Percentiles rank a stretch among this genome's conserved stretches.
phyloP scores from a whole-genome alignment of 2,113 vertebrate genomes.

The Microtus pennsylvanicus region DNA sequence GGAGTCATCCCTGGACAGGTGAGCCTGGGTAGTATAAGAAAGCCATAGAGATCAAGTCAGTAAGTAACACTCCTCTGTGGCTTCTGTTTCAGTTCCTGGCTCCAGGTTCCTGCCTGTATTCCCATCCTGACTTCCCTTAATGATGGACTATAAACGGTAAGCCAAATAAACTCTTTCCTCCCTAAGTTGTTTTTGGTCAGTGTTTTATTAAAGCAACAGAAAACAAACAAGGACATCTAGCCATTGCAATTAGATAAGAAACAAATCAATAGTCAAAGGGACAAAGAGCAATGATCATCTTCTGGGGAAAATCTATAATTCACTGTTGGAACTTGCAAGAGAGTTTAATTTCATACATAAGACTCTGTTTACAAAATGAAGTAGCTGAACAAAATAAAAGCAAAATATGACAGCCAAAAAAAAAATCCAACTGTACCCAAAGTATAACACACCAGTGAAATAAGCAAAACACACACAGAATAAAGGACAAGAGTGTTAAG shows the following conservation, averaged over 20 bases:
- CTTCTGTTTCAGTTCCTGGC: neutral
- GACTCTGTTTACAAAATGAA: neutral
- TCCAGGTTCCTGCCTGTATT: neutral
- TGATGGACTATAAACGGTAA: neutral
- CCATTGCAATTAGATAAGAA: neutral
- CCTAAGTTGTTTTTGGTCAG: neutral
- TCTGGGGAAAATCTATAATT: neutral
- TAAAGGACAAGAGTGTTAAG: neutral
- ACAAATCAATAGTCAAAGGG: neutral
- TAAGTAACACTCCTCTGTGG: neutral
- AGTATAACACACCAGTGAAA: conserved; percentile 2
- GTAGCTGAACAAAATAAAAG: neutral
- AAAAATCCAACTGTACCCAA: neutral
- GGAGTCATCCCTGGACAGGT: neutral
- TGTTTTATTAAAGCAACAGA: neutral
- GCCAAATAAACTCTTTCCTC: neutral
- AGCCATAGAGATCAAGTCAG: neutral
- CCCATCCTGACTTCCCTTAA: neutral
- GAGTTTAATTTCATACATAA: conserved; percentile 11
- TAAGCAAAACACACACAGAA: neutral
- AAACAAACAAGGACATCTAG: neutral
- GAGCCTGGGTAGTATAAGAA: neutral
- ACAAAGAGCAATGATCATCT: neutral
- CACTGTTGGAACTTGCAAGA: conserved; percentile 24
- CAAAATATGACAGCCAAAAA: neutral